Evolutionary conservation across 1,140 invertebrate species (phyloP).

Genomic region (Apis florea): DNA sequence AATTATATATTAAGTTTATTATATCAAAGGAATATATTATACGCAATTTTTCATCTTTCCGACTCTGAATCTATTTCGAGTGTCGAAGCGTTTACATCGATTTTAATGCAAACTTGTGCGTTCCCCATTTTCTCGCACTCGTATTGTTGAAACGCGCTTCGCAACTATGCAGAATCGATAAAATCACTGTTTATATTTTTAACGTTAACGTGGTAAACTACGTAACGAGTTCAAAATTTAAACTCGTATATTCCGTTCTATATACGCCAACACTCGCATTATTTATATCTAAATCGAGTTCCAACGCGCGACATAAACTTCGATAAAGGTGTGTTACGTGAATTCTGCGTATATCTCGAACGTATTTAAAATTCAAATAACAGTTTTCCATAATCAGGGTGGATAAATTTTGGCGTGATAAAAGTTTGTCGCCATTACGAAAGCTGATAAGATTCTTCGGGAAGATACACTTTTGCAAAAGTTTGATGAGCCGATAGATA

Average conservation of each 20-base stretch:
- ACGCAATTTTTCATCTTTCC: too few species aligned
- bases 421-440: conserved; percentile 1
- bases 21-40: too few species aligned
- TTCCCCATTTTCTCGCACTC: neutral
- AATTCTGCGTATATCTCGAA: neutral
- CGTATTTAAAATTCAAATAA: conserved; percentile 40
- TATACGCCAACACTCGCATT: neutral
- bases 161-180: neutral
- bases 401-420: conserved; percentile 19
- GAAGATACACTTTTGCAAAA: neutral
- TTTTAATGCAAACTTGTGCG: neutral
- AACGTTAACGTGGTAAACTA: neutral
- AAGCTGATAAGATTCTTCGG: conserved; percentile 3
- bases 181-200: conserved; percentile 11
- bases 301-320: conserved; percentile 10
- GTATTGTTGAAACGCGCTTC: neutral
- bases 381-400: conserved; percentile 30
- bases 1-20: too few species aligned
- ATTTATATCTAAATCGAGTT: conserved; percentile 13
- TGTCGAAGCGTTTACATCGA: too few species aligned
- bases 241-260: neutral
- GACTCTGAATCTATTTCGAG: too few species aligned
- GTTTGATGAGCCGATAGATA: neutral
- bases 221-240: neutral
- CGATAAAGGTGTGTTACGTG: neutral